These are phyloP conservation scores for Scaptomyza flava DNA, from an alignment of 2,888 invertebrate species.

Conservation along the genomic window DNA sequence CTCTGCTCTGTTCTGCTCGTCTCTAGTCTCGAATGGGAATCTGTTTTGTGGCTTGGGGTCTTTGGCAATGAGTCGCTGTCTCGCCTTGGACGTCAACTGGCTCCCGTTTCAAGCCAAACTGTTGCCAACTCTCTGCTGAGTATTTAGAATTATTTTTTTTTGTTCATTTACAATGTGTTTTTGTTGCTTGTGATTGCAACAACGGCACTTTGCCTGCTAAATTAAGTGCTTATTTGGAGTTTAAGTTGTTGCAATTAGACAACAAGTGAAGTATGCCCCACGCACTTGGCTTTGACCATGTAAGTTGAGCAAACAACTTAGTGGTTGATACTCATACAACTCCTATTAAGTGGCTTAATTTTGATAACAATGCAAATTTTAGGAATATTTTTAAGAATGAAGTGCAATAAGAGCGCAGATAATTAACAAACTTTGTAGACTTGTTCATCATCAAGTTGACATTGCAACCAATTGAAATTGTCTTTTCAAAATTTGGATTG, in stretches of 20 bases:
- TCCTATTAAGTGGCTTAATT: slow-evolving; percentile 2
- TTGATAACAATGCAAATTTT: slow-evolving; percentile 6
- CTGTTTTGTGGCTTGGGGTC: slow-evolving; percentile 29
- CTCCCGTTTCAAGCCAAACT: too few relatives aligned
- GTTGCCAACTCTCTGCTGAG: slow-evolving; percentile 6
- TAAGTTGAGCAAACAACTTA: slow-evolving; percentile 39
- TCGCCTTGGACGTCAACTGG: slow-evolving; percentile 61
- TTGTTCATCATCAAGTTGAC: slow-evolving; percentile 19
- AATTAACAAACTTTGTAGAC: slow-evolving; percentile 54
- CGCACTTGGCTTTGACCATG: slow-evolving; percentile 54
- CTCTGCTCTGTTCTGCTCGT: not conserved
- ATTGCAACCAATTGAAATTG: slow-evolving; percentile 32
- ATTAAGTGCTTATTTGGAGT: slow-evolving; percentile 76
- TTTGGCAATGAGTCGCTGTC: slow-evolving; percentile 62
- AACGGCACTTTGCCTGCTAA: slow-evolving; percentile 72
- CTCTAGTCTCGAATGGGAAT: slow-evolving; percentile 13
- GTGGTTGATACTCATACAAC: slow-evolving; percentile 20
- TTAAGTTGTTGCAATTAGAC: slow-evolving; percentile 76
- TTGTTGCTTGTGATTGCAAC: slow-evolving; percentile 35
- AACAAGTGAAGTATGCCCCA: slow-evolving; percentile 48
- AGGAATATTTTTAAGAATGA: not conserved
- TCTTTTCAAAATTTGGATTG: not conserved
- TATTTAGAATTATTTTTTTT: slow-evolving; percentile 50
- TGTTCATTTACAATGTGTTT: slow-evolving; percentile 45
- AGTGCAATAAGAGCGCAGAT: slow-evolving; percentile 1